phyloP scores from a whole-genome alignment of 2,888 invertebrate genomes.

The Parnassius smintheus region DNA sequence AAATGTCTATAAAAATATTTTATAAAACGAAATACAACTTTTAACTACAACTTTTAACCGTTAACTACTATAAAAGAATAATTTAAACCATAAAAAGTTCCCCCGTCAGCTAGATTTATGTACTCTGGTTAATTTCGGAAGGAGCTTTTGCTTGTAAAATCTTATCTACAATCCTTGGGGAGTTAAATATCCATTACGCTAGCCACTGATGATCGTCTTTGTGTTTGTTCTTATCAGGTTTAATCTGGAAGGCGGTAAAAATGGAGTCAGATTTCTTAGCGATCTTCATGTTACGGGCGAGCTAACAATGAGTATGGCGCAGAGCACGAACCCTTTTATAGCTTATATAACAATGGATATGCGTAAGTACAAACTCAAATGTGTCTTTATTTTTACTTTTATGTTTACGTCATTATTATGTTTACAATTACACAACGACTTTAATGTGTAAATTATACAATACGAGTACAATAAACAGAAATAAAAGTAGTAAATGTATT shows the following conservation, averaged over 20 bases:
- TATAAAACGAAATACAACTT: too few species aligned
- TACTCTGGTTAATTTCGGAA: neutral
- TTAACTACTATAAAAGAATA: too few species aligned
- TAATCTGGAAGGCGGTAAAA: constrained; percentile 51
- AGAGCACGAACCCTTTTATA: constrained; percentile 47
- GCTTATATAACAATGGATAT: constrained; percentile 68
- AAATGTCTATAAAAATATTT: too few species aligned
- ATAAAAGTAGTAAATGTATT: too few species aligned
- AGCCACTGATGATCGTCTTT: constrained; percentile 10
- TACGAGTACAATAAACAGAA: too few species aligned
- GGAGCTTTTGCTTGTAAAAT: constrained; percentile 3
- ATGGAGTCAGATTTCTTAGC: constrained; percentile 54
- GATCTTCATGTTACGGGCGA: constrained; percentile 67
- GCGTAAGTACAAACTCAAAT: constrained; percentile 46
- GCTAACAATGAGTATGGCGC: constrained; percentile 52
- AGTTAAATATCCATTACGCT: neutral
- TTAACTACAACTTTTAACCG: neutral
- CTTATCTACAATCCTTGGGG: neutral
- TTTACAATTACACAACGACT: too few species aligned
- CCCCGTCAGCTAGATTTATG: too few species aligned
- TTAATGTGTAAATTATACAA: too few species aligned
- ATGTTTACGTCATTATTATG: too few species aligned
- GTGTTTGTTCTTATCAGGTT: constrained; percentile 47
- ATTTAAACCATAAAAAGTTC: neutral
- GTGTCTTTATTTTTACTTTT: too few species aligned